Evolutionary conservation across 37 sponge, comb jelly and placozoan genomes (phyloP), one percentile per base, ranked within the genome.

Genomic region (Halisarca cf. caerulea): DNA sequence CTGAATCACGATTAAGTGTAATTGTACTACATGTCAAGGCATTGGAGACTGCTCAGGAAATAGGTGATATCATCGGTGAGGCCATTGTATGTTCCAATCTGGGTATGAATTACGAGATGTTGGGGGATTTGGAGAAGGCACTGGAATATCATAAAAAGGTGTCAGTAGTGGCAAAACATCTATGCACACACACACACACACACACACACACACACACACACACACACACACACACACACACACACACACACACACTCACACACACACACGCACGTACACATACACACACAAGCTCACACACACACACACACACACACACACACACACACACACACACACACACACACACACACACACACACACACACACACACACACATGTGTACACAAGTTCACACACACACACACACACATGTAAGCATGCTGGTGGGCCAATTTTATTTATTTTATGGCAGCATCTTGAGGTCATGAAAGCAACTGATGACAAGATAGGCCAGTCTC

Each of bases 81-180:
- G 92, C 89, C 24, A 80, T 92, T 53, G 58, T 92, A 25, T 81
- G 80, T 34, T 61, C 70, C 24, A 95, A 95, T 66, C 59, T 95
- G 58, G 95, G 88, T 3, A 82, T 58, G 40, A 85, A 88, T 36
- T 78, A 93, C 40, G 94, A 93, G 70, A 88, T 90, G 88, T 53
- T 93, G 62, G 66, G 80, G 57, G 88, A 88, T 66, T 41, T 88
- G 5, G 90, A 90, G 4, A 57, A 78, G 38, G 86, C 94, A 59
- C 82, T 85, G 47, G 85, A 87, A 38, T 80, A 93, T 38, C 83
- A 88, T 68, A 69, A 87, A 43, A 81, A 93, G 91, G 94, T 93
- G 53, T 20, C n/a, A n/a, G n/a, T n/a, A n/a, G n/a, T n/a, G n/a
- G n/a, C n/a, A n/a, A n/a, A n/a, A n/a, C n/a, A n/a, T n/a, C n/a